phyloP scores from a whole-genome alignment of 2,888 invertebrate species.

The Lasioglossum morio region DNA sequence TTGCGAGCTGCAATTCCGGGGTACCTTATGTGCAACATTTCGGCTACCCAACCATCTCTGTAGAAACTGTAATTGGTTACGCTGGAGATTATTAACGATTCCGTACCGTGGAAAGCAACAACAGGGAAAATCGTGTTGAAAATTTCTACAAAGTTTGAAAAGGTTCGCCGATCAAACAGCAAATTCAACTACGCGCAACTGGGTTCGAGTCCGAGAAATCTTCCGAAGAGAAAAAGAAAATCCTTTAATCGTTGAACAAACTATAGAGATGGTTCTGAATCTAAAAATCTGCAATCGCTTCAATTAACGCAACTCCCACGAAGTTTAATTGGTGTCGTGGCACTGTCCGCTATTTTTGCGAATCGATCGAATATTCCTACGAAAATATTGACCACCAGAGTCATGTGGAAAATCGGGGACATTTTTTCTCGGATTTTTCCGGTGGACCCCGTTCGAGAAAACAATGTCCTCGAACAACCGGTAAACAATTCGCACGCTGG shows the following conservation, averaged over 20 bases:
- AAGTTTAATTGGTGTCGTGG: background rate
- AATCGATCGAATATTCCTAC: background rate
- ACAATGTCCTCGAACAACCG: background rate
- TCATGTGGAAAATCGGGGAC: background rate
- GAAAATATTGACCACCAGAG: background rate
- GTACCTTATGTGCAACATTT: background rate
- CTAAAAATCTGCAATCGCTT: background rate
- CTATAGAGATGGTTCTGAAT: background rate
- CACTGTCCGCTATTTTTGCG: background rate
- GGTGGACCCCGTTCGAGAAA: background rate
- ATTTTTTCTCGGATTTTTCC: background rate
- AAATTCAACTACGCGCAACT: background rate
- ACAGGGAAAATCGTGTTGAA: background rate
- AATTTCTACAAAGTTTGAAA: background rate
- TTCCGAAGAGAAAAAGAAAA: background rate
- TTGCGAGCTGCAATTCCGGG: background rate
- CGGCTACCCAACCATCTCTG: background rate
- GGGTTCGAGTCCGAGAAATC: background rate
- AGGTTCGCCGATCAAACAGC: background rate
- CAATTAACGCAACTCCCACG: background rate
- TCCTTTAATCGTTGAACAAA: background rate
- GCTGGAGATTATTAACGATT: background rate
- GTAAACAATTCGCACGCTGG: background rate
- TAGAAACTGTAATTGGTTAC: background rate
- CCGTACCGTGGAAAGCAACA: background rate